Conservation (phyloP, 2,888 invertebrate species). For the Balanococcus diminutus region DNA sequence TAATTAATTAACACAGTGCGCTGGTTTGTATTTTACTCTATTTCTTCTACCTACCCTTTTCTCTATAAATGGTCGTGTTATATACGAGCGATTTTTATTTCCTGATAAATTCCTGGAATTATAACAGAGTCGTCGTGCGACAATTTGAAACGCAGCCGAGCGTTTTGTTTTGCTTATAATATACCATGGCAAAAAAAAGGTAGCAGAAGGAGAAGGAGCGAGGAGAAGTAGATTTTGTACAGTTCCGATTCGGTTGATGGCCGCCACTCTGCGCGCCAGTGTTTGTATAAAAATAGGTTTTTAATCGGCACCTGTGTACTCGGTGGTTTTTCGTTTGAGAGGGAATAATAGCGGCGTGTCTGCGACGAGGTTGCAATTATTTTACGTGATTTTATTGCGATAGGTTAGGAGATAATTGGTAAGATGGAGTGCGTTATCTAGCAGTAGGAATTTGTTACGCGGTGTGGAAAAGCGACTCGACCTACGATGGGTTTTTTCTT, state of each 20-base stretch:
- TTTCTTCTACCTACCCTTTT: neutral
- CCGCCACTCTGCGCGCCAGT: neutral
- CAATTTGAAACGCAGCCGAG: neutral
- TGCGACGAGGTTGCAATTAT: constrained; percentile 11
- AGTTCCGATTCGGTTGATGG: neutral
- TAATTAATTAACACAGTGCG: neutral
- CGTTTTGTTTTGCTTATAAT: neutral
- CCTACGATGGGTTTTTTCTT: neutral
- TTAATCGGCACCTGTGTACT: neutral
- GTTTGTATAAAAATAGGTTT: neutral
- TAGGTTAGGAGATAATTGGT: constrained; percentile 4
- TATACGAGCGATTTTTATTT: neutral
- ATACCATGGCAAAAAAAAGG: neutral
- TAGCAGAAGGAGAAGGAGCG: too few relatives aligned
- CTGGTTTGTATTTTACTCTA: neutral
- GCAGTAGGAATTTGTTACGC: neutral
- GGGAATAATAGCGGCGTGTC: neutral
- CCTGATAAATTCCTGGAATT: neutral
- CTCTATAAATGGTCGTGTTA: neutral
- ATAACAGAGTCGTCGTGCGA: neutral
- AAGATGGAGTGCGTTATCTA: neutral
- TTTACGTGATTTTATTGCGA: constrained; percentile 11
- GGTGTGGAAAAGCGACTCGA: too few relatives aligned
- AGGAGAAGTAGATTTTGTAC: neutral
- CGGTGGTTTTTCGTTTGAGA: neutral